Evolutionary conservation across 2,113 vertebrate species (phyloP).

Genomic region (Eira barbara): DNA sequence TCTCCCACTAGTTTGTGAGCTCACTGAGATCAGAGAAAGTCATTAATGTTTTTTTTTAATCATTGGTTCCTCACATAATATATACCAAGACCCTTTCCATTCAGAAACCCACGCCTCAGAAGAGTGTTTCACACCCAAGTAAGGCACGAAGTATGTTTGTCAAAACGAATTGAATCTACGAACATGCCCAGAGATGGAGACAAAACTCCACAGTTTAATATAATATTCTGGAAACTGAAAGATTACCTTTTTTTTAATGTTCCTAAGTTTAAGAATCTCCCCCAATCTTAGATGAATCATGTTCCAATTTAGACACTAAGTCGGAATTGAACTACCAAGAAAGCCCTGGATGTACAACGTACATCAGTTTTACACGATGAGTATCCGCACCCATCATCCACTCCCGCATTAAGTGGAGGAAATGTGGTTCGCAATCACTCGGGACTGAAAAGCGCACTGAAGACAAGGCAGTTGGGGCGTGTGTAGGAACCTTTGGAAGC

Average conservation of each 20-base stretch:
- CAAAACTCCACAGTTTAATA: neutral
- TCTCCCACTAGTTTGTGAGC: neutral
- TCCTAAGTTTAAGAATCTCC: constrained; percentile 18
- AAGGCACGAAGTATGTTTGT: neutral
- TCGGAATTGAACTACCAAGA: constrained; percentile 10
- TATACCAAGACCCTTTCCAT: neutral
- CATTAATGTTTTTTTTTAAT: neutral
- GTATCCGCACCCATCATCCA: neutral
- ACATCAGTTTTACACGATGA: neutral
- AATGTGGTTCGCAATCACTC: neutral
- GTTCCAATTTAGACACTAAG: constrained; percentile 39
- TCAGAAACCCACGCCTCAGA: neutral
- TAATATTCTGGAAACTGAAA: neutral
- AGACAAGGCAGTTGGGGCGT: neutral
- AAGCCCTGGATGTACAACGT: neutral
- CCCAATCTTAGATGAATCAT: constrained; percentile 24
- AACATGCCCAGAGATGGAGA: neutral
- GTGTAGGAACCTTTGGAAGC: neutral
- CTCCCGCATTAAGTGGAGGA: neutral
- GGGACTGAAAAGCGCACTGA: neutral
- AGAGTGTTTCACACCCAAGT: neutral
- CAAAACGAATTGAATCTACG: neutral
- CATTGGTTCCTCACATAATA: neutral
- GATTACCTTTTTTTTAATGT: neutral
- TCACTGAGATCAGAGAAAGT: neutral